Percentiles rank a stretch among this genome's conserved stretches.
These are phyloP conservation scores for Cynopterus brachyotis DNA, from an alignment of 2,113 vertebrate genomes.

Conservation along the genomic window DNA sequence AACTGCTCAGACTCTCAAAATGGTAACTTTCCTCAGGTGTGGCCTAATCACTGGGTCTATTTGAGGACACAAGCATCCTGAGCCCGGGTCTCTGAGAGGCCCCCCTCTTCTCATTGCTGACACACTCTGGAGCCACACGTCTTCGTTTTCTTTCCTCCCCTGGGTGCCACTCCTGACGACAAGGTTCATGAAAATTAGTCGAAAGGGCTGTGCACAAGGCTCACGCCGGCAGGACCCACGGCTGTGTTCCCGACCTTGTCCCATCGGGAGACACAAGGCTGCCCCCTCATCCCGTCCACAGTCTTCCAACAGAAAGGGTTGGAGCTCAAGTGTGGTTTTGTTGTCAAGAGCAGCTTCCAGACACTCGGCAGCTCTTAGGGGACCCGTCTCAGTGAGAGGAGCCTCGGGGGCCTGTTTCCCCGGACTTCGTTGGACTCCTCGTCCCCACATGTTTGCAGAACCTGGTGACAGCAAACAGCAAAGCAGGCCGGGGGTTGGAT, in stretches of 20 bases:
- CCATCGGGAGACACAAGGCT: not conserved
- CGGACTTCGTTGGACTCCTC: not conserved
- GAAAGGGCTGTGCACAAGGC: not conserved
- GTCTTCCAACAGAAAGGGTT: not conserved
- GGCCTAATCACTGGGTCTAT: not conserved
- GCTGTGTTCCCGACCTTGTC: not conserved
- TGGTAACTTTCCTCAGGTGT: not conserved
- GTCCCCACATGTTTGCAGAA: fast-evolving
- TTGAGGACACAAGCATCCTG: not conserved
- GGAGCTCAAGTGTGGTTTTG: not conserved
- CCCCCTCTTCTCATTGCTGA: not conserved
- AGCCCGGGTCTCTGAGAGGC: not conserved
- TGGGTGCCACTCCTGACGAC: no score
- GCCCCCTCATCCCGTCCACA: not conserved
- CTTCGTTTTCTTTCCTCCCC: fast-evolving
- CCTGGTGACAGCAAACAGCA: not conserved
- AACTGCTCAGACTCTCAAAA: not conserved
- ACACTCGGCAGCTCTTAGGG: not conserved
- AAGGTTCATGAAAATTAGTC: not conserved
- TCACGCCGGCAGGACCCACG: fast-evolving
- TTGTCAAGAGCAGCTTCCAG: not conserved
- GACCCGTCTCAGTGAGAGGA: not conserved
- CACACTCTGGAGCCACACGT: not conserved
- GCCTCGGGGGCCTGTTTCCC: fast-evolving
- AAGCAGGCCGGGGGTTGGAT: not conserved